Evolutionary conservation across 2,888 invertebrate genomes (phyloP).

Genomic region (Stenolophus ochropezus): DNA sequence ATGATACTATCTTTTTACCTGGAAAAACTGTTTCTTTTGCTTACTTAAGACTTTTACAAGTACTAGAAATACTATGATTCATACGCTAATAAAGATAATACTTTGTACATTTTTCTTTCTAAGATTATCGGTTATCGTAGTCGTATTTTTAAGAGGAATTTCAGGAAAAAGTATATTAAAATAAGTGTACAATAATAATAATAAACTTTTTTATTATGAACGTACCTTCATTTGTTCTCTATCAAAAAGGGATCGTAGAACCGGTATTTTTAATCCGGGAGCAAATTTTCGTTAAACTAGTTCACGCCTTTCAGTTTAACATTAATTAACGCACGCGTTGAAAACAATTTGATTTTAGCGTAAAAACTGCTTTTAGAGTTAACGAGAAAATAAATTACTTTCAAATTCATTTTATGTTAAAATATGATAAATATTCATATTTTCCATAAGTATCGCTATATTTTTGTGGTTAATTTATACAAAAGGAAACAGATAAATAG

Average conservation of each 20-base stretch:
- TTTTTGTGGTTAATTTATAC: background rate
- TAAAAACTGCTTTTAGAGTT: constrained; percentile 24
- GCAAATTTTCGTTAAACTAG: constrained; percentile 5
- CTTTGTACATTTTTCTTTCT: background rate
- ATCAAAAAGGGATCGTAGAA: too few relatives aligned
- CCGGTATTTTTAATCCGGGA: background rate
- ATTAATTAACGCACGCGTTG: background rate
- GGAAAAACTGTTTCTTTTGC: background rate
- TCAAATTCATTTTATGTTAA: constrained; percentile 22
- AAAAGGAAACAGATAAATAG: background rate
- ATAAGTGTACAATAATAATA: too few relatives aligned
- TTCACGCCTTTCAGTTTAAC: constrained; percentile 9
- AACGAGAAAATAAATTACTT: constrained; percentile 38
- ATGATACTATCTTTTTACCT: background rate
- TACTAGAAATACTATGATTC: background rate
- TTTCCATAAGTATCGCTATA: background rate
- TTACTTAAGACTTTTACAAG: background rate
- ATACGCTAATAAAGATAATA: background rate
- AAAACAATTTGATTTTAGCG: constrained; percentile 29
- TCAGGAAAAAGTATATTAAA: too few relatives aligned
- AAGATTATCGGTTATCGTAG: background rate
- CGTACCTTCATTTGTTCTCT: too few relatives aligned
- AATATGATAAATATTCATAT: constrained; percentile 22
- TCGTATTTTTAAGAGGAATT: background rate
- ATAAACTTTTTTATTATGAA: too few relatives aligned